Evolutionary conservation across 2,113 vertebrate genomes (phyloP).

Genomic region (Antechinus flavipes): DNA sequence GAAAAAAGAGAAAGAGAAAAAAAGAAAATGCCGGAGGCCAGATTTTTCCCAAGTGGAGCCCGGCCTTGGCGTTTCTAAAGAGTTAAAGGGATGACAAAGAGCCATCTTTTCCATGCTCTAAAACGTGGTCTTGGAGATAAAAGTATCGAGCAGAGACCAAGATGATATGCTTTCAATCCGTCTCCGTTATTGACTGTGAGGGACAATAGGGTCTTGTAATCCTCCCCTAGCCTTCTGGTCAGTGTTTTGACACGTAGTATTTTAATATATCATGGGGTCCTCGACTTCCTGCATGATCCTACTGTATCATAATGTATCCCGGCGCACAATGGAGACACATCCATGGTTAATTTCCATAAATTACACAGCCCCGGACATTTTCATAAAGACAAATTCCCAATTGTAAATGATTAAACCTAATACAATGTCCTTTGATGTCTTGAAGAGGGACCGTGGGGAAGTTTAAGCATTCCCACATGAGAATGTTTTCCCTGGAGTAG

Average conservation of each 20-base stretch:
- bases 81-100: neutral
- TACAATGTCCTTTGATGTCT: slow-evolving; percentile 62
- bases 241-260: slow-evolving; percentile 53
- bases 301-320: slow-evolving; percentile 59
- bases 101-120: neutral
- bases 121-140: neutral
- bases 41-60: slow-evolving; percentile 1
- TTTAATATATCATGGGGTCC: slow-evolving; percentile 53
- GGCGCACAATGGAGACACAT: slow-evolving; percentile 62
- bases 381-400: slow-evolving; percentile 73
- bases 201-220: slow-evolving; percentile 40
- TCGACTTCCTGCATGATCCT: slow-evolving; percentile 60
- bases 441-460: slow-evolving; percentile 15
- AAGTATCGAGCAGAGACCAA: slow-evolving; percentile 21
- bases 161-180: neutral
- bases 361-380: slow-evolving; percentile 54
- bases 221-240: neutral
- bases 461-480: slow-evolving; percentile 55
- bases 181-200: neutral
- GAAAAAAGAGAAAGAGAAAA: neutral
- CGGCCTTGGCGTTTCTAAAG: slow-evolving; percentile 22
- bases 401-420: slow-evolving; percentile 69
- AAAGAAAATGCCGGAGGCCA: slow-evolving; percentile 14
- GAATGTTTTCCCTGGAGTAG: slow-evolving; percentile 7
- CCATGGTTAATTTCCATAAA: slow-evolving; percentile 75